These are phyloP conservation scores for Xiphorhynchus elegans DNA, from an alignment of 2,113 vertebrate genomes.

Conservation along the genomic window DNA sequence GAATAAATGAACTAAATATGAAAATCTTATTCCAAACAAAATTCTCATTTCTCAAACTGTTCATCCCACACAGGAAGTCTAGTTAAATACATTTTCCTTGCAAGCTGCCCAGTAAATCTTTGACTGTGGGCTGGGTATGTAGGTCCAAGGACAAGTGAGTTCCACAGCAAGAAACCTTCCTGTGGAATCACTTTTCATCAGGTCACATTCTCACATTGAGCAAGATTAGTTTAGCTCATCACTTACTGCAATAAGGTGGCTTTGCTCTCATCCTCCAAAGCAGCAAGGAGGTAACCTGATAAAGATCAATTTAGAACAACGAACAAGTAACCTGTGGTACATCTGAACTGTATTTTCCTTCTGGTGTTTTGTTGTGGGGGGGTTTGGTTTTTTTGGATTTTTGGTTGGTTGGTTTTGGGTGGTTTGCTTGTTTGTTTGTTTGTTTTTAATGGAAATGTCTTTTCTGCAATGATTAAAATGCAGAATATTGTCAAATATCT, in stretches of 20 bases:
- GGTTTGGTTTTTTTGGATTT: too few species aligned
- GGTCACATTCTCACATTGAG: neutral
- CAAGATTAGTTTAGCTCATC: neutral
- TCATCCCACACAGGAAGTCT: neutral
- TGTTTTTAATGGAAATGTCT: neutral
- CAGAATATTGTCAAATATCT: neutral
- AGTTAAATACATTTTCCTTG: neutral
- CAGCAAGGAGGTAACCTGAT: neutral
- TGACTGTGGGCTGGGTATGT: rapidly evolving
- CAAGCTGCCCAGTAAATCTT: neutral
- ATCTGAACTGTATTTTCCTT: constrained; percentile 28
- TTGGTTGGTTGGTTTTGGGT: too few species aligned
- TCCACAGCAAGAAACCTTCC: neutral
- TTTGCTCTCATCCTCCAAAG: neutral
- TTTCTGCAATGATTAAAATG: neutral
- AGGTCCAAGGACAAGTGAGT: neutral
- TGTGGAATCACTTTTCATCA: neutral
- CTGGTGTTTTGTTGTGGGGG: too few species aligned
- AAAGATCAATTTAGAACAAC: neutral
- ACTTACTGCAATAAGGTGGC: neutral
- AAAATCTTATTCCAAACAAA: neutral
- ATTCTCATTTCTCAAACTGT: neutral
- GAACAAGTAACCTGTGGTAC: neutral
- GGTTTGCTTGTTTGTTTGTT: neutral
- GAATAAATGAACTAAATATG: neutral